Percentiles rank a stretch among this genome's conserved stretches.
phyloP scores from a whole-genome alignment of 2,797 vertebrate species.

The Lagocephalus sceleratus region DNA sequence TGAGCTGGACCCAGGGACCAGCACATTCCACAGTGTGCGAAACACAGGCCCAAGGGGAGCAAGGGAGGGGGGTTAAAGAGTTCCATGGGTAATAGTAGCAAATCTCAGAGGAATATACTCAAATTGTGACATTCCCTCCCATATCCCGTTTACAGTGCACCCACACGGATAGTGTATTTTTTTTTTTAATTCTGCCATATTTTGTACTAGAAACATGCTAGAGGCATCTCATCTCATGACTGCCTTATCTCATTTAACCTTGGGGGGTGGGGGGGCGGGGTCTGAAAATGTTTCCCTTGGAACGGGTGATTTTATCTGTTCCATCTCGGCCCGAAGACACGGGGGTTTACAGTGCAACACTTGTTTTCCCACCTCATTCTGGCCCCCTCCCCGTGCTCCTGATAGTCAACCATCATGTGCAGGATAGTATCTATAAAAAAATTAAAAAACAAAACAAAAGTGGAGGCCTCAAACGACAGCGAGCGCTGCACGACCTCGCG shows the following conservation, averaged over 20 bases:
- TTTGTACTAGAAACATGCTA: slow-evolving; percentile 24
- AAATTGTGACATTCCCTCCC: slow-evolving; percentile 9
- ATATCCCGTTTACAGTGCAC: slow-evolving; percentile 6
- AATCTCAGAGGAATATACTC: slow-evolving; percentile 43
- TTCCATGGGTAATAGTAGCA: slow-evolving; percentile 48
- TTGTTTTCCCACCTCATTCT: slow-evolving; percentile 28
- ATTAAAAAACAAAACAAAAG: slow-evolving; percentile 6
- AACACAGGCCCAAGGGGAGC: slow-evolving; percentile 30
- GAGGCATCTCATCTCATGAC: slow-evolving; percentile 52
- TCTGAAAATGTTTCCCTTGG: slow-evolving; percentile 39
- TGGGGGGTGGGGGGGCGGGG: slow-evolving; percentile 20
- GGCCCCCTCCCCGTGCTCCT: slow-evolving; percentile 9
- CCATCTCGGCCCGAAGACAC: slow-evolving; percentile 32
- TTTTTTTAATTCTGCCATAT: slow-evolving; percentile 19
- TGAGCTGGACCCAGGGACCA: slow-evolving; percentile 43
- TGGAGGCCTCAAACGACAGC: background rate
- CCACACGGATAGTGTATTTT: background rate
- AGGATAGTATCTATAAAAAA: slow-evolving; percentile 15
- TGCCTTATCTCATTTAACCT: slow-evolving; percentile 30
- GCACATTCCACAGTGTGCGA: slow-evolving; percentile 54
- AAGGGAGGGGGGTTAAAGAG: slow-evolving; percentile 18
- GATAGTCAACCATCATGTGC: slow-evolving; percentile 43
- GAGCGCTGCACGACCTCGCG: background rate
- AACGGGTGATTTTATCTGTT: slow-evolving; percentile 48
- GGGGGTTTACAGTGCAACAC: slow-evolving; percentile 33